Base-by-base conservation (phyloP, 2,888 invertebrate genomes). In the Rhyacophila evoluta region DNA sequence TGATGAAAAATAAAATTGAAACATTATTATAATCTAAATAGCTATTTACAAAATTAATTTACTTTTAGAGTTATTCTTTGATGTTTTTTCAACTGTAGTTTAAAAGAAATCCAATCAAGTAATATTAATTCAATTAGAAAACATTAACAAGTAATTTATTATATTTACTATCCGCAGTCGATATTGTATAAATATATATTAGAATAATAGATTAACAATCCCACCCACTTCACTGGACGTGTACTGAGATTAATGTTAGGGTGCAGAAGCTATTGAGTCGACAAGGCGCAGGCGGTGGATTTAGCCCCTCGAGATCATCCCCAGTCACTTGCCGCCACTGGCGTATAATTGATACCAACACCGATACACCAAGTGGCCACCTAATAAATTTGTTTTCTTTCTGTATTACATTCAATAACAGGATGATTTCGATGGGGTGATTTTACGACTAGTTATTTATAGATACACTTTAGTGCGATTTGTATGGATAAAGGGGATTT, bases 251-350 rank as follows among this genome's bases (percentile, higher is more conserved):
- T 55, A 55, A 55, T 55, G 55, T 55, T 55, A 19, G 55, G 33
- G 72, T 36, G 72, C 38, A 15, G 19, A 36, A 36, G 72, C 38
- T 37, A 36, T 36, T 70, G 27, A 36, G 70, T 36, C 70, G 70
- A 36, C 70, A 70, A 27, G 37, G 72, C 72, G 72, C 72, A 36
- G 72, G 72, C 72, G 72, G 37, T 37, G 36, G 36, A 37, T n/a
- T 33, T 12, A 36, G 72, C 72, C 29, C 70, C 36, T 36, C 70
- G 70, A 70, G 70, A 70, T 29, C 33, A 36, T 33, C 33, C 70
- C 70, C 12, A 8, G 29, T 28, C 55, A 55, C 55, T 55, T 55
- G 15, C 19, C 55, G 19, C 15, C 19, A 55, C 55, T 55, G 55
- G 25, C 55, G 55, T 55, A 55, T 55, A 55, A 55, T 55, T 55